A percentile compares a stretch with the other conserved stretches of the same genome.
phyloP scores from a whole-genome alignment of 2,797 vertebrate species.

The Hyperoplus immaculatus region DNA sequence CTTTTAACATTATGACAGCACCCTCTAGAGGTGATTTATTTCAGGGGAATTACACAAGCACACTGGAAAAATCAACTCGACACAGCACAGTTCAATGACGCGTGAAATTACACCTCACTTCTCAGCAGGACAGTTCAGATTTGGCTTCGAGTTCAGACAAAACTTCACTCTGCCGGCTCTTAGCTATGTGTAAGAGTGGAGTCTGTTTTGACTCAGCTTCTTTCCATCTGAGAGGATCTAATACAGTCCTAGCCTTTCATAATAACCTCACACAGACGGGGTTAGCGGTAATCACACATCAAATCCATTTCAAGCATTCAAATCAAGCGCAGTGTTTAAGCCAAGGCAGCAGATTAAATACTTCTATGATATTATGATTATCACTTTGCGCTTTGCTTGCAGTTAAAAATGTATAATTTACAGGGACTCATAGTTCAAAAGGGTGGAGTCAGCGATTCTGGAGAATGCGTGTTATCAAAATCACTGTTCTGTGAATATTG shows the following conservation, averaged over 20 bases:
- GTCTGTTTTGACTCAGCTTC: slow-evolving; percentile 36
- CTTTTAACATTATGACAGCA: slow-evolving; percentile 35
- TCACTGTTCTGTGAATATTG: too few relatives aligned
- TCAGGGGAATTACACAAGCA: slow-evolving; percentile 15
- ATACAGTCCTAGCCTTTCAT: slow-evolving; percentile 23
- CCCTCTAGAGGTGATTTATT: slow-evolving; percentile 62
- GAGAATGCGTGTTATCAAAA: too few relatives aligned
- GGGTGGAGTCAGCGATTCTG: not conserved
- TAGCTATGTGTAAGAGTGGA: slow-evolving; percentile 19
- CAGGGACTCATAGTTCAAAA: not conserved
- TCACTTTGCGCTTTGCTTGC: slow-evolving; percentile 7
- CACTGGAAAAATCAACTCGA: slow-evolving; percentile 37
- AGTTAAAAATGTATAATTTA: slow-evolving; percentile 12
- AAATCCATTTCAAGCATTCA: slow-evolving; percentile 29
- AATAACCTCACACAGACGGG: slow-evolving; percentile 13
- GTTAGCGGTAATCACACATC: slow-evolving; percentile 19
- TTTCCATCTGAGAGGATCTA: slow-evolving; percentile 49
- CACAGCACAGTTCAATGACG: slow-evolving; percentile 63
- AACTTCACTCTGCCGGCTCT: slow-evolving; percentile 21
- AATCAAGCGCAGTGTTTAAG: slow-evolving; percentile 19
- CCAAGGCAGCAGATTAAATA: slow-evolving; percentile 19
- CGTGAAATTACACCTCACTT: slow-evolving; percentile 67
- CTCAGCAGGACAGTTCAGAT: slow-evolving; percentile 55
- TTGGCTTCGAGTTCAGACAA: slow-evolving; percentile 39
- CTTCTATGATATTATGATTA: slow-evolving; percentile 21